These are phyloP conservation scores for Neocrepidodera transversa DNA, from an alignment of 2,888 invertebrate species.

Conservation along the genomic window DNA sequence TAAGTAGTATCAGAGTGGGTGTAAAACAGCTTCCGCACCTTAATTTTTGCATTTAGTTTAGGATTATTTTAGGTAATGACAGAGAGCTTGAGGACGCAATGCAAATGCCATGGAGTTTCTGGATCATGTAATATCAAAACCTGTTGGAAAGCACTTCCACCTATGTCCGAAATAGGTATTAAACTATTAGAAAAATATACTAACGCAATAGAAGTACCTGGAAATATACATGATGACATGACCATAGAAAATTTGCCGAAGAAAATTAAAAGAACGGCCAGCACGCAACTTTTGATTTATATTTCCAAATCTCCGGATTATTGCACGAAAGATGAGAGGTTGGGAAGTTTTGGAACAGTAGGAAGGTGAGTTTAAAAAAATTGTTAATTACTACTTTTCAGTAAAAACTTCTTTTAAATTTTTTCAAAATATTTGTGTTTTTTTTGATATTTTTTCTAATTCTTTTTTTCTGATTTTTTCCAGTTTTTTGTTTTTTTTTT, in stretches of 20 bases:
- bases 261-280: conserved; percentile 41
- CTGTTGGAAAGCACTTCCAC: conserved; percentile 79
- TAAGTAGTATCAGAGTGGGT: too few relatives aligned
- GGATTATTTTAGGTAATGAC: conserved; percentile 66
- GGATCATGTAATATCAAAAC: conserved; percentile 84
- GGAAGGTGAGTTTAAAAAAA: conserved; percentile 68
- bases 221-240: conserved; percentile 33
- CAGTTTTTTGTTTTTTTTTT: too few relatives aligned
- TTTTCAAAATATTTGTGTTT: too few relatives aligned
- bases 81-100: conserved; percentile 68
- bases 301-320: conserved; percentile 84
- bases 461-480: too few relatives aligned
- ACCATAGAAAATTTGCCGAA: conserved; percentile 22
- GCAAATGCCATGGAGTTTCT: conserved; percentile 86
- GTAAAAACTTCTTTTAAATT: background rate
- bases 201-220: conserved; percentile 62
- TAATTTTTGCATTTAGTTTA: background rate
- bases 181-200: conserved; percentile 68
- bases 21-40: too few relatives aligned
- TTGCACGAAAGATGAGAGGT: conserved; percentile 75
- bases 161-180: conserved; percentile 64
- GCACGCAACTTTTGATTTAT: conserved; percentile 72
- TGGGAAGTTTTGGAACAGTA: conserved; percentile 78
- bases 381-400: background rate
- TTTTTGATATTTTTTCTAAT: too few relatives aligned